Conservation (phyloP, 2,113 vertebrate genomes). For the Tupaia chinensis region DNA sequence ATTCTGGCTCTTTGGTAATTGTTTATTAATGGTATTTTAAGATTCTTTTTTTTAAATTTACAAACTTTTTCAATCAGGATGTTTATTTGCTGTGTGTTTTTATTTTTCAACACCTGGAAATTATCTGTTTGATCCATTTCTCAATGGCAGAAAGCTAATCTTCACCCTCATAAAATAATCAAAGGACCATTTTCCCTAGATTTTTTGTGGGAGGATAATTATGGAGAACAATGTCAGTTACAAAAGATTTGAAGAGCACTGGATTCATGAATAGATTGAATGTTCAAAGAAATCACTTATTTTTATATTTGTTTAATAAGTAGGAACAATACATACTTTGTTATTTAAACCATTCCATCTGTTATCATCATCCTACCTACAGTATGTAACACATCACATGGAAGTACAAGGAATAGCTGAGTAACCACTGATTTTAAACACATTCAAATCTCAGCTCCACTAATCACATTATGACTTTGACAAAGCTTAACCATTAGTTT, state of each 20-base stretch:
- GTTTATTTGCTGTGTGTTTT: slow-evolving; percentile 18
- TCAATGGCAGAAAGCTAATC: slow-evolving; percentile 16
- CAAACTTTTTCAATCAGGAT: not conserved
- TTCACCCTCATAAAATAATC: not conserved
- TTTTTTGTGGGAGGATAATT: not conserved
- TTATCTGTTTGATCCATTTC: slow-evolving; percentile 22
- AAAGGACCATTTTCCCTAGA: not conserved
- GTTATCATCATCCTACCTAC: not conserved
- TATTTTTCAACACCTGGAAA: not conserved
- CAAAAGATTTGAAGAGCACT: not conserved
- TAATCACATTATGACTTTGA: not conserved
- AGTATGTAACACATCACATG: not conserved
- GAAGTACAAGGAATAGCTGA: not conserved
- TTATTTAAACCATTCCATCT: not conserved
- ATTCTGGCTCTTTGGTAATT: slow-evolving; percentile 80
- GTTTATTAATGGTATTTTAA: slow-evolving; percentile 84
- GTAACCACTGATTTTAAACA: not conserved
- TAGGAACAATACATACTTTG: not conserved
- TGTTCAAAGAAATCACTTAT: slow-evolving; percentile 5
- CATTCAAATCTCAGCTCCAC: not conserved
- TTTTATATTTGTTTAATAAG: not conserved
- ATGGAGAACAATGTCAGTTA: not conserved
- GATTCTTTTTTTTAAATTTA: slow-evolving; percentile 67
- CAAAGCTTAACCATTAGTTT: slow-evolving; percentile 14
- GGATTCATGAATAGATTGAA: slow-evolving; percentile 7